Evolutionary conservation across 2,113 vertebrate genomes (phyloP), one percentile per base, ranked within the genome.

Genomic region (Gymnarchus niloticus): DNA sequence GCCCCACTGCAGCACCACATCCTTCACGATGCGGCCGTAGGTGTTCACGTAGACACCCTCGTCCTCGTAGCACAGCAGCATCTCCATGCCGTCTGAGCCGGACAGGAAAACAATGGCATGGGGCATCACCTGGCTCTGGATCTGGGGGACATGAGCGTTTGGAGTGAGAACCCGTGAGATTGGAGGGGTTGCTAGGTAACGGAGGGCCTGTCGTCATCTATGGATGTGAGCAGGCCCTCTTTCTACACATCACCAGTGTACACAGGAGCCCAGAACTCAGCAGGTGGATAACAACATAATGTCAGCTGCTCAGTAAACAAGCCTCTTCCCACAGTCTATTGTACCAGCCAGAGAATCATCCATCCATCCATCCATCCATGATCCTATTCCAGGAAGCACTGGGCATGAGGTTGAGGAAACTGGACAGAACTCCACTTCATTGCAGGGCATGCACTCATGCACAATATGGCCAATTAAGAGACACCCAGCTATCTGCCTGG

Each of bases 1-100:
- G 19, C 94, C 94, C 94, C 94, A 94, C 91, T 94, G 94, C 90
- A 94, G 91, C 89, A 94, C 94, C 91, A 94, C 94, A 7, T 94
- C 94, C 85, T 94, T 94, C 88, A 93, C 94, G 91, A 94, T 94
- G 87, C 94, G 94, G 0, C 94, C 94, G 21, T 94, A 94, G 56
- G 94, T 94, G 92, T 94, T 94, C 86, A 94, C 94, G 52, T 94
- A 94, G 81, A 94, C 93, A 28, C 93, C 94, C 52, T 94, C 94
- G 49, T 94, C 93, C 88, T 94, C 93, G 81, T 94, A 94, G 76
- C 94, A 94, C 12, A 94, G 92, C 89, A 94, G 91, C 92, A 94
- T 92, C 89, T 94, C 94, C 52, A 94, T 94, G 3, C 94, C 94
- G 6, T 94, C 93, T 0, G 94, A 94, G 91, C 93, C 94, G 81